Base-by-base conservation (phyloP, 2,113 vertebrate genomes). In the Verasper variegatus region DNA sequence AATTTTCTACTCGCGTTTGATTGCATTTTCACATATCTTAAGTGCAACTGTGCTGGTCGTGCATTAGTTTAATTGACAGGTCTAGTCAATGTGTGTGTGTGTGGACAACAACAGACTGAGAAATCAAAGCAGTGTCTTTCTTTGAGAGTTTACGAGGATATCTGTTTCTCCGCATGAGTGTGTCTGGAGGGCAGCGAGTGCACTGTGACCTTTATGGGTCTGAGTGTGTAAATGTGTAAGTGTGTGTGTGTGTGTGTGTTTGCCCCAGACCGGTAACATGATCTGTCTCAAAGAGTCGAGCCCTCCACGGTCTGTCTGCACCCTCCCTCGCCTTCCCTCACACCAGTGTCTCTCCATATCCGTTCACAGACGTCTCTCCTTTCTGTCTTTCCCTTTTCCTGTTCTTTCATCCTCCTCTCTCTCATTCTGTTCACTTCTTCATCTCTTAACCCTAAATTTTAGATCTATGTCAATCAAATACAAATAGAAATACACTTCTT, bases 161-260 rank as follows among this genome's bases (percentile, higher is more conserved):
- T 81, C 54, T 59, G 49, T 81, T 72, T 69, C 62, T 74, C 62
- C 71, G 81, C 54, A 14, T 69, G 58, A 68, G 78, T 71, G 76
- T 84, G 84, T 91, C 82, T 86, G 87, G 83, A 88, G 86, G 87
- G 74, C 88, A 87, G 66, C 2, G 84, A 73, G 86, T 89, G 81
- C 84, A 84, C 77, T 37, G 70, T 89, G 90, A 90, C 86, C 85
- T 91, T 78, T 85, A 78, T 76, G 26, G 57, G 80, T 81, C 49
- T 81, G 68, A 23, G 57, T 67, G 52, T 78, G 68, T 52, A 65
- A 74, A 58, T 81, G 76, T 35, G 73, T 72, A 42, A 76, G 71
- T 55, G 81, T 71, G 77, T 67, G 71, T 67, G 77, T 67, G 71
- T 67, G 67, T 63, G 60, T 71, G 42, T 82, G 66, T 76, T 31